Evolutionary conservation across 2,113 vertebrate genomes (phyloP), one percentile per base, ranked within the genome.

Genomic region (Leptobrachium leishanense): DNA sequence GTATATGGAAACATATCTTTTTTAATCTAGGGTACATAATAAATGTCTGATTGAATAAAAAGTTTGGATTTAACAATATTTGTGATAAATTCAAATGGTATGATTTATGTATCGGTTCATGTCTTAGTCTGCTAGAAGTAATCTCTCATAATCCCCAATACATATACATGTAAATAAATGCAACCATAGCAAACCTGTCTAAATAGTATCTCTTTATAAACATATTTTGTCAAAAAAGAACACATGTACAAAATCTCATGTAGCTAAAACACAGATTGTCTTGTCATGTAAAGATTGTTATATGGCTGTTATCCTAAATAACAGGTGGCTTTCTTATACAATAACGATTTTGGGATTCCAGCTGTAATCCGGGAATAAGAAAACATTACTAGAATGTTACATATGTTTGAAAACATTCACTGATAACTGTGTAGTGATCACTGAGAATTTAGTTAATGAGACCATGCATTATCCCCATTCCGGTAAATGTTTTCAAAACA

Each of bases 361-460:
- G 64, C 71, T 80, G 77, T 53, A 74, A 44, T 66, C 10, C 46
- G 44, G 77, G 40, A 67, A 59, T 80, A 74, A 74, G 67, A 62
- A 46, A 12, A 46, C 69, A 50, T 9, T 73, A 53, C 67, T 67
- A 74, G 53, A 39, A 57, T 67, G 41, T 80, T n/a, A 68, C 20
- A 68, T 62, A 70, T 80, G 70, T 80, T 80, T 73, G 70, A 70
- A 79, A 64, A 78, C n/a, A 76, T 76, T 54, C 15, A 76, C 43
- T 67, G 12, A 75, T 66, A 76, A 76, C 55, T 59, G 41, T 59
- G 65, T 43, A 7, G 41, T 31, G 50, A 10, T n/a, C 11, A 69
- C 5, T 62, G 20, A 9, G n/a, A 43, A 54, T 10, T 15, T 40
- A 70, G 68, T n/a, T 57, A 42, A 76, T 20, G n/a, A 43, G 42